These are phyloP conservation scores for Myrmophylax atrothorax DNA, from an alignment of 2,113 vertebrate species.

Conservation along the genomic window DNA sequence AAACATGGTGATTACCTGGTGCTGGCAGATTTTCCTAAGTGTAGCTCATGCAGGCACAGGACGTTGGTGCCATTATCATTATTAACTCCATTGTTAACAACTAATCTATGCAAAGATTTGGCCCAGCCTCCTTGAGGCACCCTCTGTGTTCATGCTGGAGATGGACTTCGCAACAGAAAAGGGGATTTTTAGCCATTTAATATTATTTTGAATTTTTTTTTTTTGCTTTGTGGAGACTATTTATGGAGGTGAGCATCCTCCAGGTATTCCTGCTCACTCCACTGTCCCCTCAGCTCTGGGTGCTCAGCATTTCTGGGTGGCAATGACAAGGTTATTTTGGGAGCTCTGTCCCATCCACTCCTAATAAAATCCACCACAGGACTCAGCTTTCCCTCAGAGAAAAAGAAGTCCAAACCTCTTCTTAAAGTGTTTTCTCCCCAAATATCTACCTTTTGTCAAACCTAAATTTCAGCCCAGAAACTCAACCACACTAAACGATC, in stretches of 20 bases:
- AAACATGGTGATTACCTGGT: conserved; percentile 30
- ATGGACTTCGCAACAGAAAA: background rate
- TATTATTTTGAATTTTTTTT: background rate
- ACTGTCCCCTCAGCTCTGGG: background rate
- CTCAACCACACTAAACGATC: background rate
- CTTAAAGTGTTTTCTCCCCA: background rate
- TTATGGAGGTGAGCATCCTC: background rate
- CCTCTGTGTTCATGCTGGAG: background rate
- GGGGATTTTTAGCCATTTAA: background rate
- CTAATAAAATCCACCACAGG: background rate
- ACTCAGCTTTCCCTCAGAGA: background rate
- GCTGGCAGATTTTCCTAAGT: conserved; percentile 26
- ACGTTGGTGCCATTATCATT: conserved; percentile 9
- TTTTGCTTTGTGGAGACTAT: background rate
- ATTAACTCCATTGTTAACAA: conserved; percentile 44
- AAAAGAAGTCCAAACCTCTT: background rate
- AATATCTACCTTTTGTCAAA: background rate
- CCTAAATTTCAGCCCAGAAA: background rate
- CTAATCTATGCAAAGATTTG: conserved; percentile 23
- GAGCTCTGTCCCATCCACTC: background rate
- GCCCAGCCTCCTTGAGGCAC: background rate
- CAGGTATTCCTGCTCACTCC: background rate
- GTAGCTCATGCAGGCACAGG: conserved; percentile 6
- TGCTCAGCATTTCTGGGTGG: background rate
- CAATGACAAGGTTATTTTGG: background rate